These are phyloP conservation scores for Girardia tigrina DNA, from an alignment of 2,888 invertebrate species.

Conservation along the genomic window DNA sequence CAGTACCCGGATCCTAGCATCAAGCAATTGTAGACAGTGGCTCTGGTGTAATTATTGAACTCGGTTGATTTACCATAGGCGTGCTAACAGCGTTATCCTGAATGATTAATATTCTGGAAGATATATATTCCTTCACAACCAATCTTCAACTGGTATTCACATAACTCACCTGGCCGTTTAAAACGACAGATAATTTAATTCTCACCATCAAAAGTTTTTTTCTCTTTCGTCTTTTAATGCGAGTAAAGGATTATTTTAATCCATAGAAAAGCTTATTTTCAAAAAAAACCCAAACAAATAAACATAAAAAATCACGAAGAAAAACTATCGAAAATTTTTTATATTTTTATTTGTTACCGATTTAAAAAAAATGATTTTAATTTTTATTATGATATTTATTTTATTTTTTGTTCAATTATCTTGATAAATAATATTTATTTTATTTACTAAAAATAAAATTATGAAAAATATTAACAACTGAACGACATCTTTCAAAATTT, in stretches of 20 bases:
- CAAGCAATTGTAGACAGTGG: conserved; percentile 7
- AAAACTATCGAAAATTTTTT: too few relatives aligned
- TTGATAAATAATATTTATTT: too few relatives aligned
- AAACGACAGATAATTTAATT: background rate
- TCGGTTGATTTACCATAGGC: conserved; percentile 23
- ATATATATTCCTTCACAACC: background rate
- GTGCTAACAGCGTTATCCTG: background rate
- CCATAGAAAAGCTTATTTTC: background rate
- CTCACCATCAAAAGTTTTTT: background rate
- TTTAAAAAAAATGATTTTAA: background rate
- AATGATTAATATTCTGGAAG: conserved; percentile 23
- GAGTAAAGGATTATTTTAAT: conserved; percentile 10
- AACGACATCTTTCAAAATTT: too few relatives aligned
- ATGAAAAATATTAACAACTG: too few relatives aligned
- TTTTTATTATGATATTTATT: too few relatives aligned
- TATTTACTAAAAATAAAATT: too few relatives aligned
- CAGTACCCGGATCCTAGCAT: background rate
- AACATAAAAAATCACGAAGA: too few relatives aligned
- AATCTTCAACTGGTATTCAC: conserved; percentile 15
- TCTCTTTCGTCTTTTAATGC: background rate
- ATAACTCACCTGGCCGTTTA: conserved; percentile 17
- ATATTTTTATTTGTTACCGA: too few relatives aligned
- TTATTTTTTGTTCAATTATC: too few relatives aligned
- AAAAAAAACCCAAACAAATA: too few relatives aligned
- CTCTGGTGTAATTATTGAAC: conserved; percentile 20